Base-by-base conservation (phyloP, 2,888 invertebrate genomes). In the Athrips mouffetella region DNA sequence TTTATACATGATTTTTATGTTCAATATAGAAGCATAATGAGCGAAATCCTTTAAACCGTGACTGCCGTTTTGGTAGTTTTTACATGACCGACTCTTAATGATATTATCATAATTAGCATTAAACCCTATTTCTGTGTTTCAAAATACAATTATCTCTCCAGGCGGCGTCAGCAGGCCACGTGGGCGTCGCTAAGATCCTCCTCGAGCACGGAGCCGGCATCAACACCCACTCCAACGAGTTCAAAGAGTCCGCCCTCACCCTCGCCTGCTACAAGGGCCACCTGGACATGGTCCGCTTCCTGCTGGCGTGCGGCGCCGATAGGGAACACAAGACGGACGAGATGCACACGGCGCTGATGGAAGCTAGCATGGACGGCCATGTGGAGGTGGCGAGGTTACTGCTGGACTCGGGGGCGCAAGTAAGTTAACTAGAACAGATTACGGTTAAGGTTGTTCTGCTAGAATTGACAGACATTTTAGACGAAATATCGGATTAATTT, bases 271-370 rank as follows among this genome's bases (percentile, higher is more conserved):
- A 96, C 80, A 98, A 98, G 89, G 97, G 97, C 46, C 98, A 98
- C 87, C 90, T 98, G 65, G 97, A 97, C 81, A 98, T 99, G 97
- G 99, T 99, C 49, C 91, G 97, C 63, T 98, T 97, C 86, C 91
- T 99, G 56, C 86, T 99, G 60, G 96, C 96, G 67, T 98, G 98
- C 41, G 98, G 98, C 54, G 98, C 98, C 13, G 98, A 98, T 84
- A 92, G 98, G 80, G 98, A 98, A 84, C 98, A 98, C 89, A 98
- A 98, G 90, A 98, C 98, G 6, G 98, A 99, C 79, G 99, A 99
- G 89, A 98, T 99, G 98, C 99, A 99, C 85, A 99, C 99, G 20
- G 99, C 99, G 37, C 90, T 99, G 37, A 99, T 99, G 98, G 99
- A 99, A 85, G 99, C 99, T 46, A 98, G 98, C 52, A 99, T 99